These are phyloP conservation scores for Megaptera novaeangliae DNA, from an alignment of 2,113 vertebrate genomes.

Conservation along the genomic window DNA sequence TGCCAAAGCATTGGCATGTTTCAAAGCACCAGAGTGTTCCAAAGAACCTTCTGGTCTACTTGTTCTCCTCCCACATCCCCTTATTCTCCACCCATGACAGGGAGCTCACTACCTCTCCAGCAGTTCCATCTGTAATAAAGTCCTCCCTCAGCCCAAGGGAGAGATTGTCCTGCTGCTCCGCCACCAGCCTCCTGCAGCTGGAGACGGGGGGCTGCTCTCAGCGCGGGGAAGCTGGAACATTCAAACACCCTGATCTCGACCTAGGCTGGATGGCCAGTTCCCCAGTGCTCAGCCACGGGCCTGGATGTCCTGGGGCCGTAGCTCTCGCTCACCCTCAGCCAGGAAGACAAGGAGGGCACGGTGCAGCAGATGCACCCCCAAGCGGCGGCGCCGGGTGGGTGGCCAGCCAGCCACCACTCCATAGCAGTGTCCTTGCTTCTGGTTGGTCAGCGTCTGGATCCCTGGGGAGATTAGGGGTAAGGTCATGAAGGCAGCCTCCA, in stretches of 20 bases:
- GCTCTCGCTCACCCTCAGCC: slow-evolving; percentile 91
- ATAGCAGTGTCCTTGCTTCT: slow-evolving; percentile 89
- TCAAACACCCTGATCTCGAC: neutral
- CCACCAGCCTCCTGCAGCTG: neutral
- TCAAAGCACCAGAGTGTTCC: neutral
- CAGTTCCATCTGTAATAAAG: neutral
- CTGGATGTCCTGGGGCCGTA: slow-evolving; percentile 87
- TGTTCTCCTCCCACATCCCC: neutral
- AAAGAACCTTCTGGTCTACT: neutral
- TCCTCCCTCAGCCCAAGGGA: neutral
- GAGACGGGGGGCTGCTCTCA: neutral
- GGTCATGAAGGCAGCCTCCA: neutral
- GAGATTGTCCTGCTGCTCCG: too few species aligned
- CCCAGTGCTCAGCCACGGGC: slow-evolving; percentile 57
- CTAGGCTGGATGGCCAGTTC: too few species aligned
- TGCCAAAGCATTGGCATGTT: neutral
- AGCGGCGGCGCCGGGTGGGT: slow-evolving; percentile 73
- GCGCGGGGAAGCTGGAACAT: neutral
- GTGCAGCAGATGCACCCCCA: slow-evolving; percentile 89
- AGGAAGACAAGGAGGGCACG: slow-evolving; percentile 90
- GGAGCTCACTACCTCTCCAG: neutral
- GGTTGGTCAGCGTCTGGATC: slow-evolving; percentile 90
- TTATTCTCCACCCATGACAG: neutral
- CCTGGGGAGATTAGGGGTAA: slow-evolving; percentile 73
- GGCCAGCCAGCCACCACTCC: slow-evolving; percentile 86